These are phyloP conservation scores for Cantharis lateralis DNA, from an alignment of 2,888 invertebrate species.

Conservation along the genomic window DNA sequence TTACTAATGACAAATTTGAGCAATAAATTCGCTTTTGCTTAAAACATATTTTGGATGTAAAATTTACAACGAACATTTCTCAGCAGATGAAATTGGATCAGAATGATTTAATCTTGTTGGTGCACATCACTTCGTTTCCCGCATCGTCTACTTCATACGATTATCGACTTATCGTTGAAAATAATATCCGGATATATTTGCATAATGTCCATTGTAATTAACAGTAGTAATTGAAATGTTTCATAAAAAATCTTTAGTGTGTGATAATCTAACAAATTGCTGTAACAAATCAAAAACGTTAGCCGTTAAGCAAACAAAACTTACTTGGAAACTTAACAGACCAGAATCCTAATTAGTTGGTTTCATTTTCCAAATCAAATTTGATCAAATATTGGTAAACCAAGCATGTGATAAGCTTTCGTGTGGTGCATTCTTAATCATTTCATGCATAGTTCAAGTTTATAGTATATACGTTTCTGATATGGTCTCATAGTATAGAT, in stretches of 20 bases:
- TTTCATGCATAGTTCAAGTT: not conserved
- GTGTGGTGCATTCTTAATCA: not conserved
- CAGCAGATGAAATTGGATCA: conserved; percentile 27
- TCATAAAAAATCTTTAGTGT: not conserved
- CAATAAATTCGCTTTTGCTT: conserved; percentile 17
- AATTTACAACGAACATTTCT: conserved; percentile 22
- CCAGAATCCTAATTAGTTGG: not conserved
- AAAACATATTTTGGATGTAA: conserved; percentile 5
- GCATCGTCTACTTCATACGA: conserved; percentile 26
- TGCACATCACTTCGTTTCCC: conserved; percentile 25
- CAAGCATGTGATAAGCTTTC: not conserved
- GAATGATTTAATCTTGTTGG: conserved; percentile 28
- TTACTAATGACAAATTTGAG: conserved; percentile 14
- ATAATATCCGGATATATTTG: conserved; percentile 16
- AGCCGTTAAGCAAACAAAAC: not conserved
- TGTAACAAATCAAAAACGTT: not conserved
- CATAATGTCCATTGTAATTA: conserved; percentile 10
- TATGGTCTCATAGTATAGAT: not conserved
- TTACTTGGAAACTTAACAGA: not conserved
- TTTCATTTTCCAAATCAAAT: not conserved
- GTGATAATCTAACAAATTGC: not conserved
- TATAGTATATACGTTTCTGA: not conserved
- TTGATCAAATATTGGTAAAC: not conserved
- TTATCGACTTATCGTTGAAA: conserved; percentile 27
- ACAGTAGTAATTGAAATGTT: conserved; percentile 14